A percentile compares a stretch with the other conserved stretches of the same genome.
Evolutionary conservation across 2,113 vertebrate genomes (phyloP).

Genomic region (Vombatus ursinus): DNA sequence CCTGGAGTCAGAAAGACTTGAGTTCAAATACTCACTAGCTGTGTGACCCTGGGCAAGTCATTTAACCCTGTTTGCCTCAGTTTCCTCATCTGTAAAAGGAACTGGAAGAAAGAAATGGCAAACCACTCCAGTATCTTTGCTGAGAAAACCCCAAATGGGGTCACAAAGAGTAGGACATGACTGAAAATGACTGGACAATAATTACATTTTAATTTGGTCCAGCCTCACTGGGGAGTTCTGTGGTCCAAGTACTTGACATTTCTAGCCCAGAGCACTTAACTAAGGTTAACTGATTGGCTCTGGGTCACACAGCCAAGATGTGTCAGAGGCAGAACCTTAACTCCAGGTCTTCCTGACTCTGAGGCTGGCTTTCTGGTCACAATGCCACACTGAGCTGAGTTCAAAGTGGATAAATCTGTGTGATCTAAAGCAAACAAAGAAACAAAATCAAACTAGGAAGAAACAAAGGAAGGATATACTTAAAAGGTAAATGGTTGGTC

Average conservation of each 20-base stretch:
- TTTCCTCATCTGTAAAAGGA: not conserved
- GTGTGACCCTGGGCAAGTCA: too few relatives aligned
- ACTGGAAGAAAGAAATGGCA: not conserved
- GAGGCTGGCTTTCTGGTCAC: not conserved
- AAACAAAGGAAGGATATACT: conserved; percentile 25
- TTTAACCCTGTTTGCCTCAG: too few relatives aligned
- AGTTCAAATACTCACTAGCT: too few relatives aligned
- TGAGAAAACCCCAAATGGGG: not conserved
- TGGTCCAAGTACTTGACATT: not conserved
- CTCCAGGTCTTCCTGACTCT: not conserved
- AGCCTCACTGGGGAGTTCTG: not conserved
- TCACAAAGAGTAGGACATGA: too few relatives aligned
- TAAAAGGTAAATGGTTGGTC: not conserved
- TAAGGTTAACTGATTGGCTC: too few relatives aligned
- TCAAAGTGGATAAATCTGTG: not conserved
- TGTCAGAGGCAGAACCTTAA: not conserved
- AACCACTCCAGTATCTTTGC: not conserved
- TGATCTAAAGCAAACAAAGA: not conserved
- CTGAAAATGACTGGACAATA: too few relatives aligned
- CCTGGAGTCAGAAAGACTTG: too few relatives aligned
- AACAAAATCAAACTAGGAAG: not conserved
- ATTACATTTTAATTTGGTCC: not conserved
- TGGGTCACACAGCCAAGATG: not conserved
- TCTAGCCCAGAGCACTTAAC: not conserved
- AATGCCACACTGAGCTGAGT: not conserved